These are phyloP conservation scores for Pocillopora damicornis DNA, from an alignment of 64 coral and sea anemone species.

Conservation along the genomic window DNA sequence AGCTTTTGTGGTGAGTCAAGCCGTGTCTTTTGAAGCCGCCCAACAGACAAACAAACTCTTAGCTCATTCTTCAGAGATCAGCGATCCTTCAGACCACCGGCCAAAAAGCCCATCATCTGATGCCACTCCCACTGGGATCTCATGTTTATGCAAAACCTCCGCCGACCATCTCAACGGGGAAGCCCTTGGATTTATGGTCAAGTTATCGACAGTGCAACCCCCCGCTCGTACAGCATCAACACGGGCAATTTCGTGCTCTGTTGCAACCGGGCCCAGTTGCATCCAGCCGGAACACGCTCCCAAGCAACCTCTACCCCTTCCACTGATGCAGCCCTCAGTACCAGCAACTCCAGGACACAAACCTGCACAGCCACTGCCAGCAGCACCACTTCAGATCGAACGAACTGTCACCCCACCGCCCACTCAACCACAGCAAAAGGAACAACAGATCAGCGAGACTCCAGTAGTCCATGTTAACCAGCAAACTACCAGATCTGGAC, in stretches of 20 bases:
- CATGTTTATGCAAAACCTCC: slow-evolving; percentile 38
- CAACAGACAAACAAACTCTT: slow-evolving; percentile 42
- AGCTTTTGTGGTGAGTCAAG: slow-evolving; percentile 37
- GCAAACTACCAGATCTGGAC: neutral
- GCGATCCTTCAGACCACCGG: no score
- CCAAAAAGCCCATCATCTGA: neutral
- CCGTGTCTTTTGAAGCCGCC: slow-evolving; percentile 36
- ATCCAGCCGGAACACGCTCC: slow-evolving; percentile 2
- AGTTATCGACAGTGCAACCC: neutral
- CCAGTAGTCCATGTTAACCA: neutral
- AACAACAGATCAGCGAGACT: neutral
- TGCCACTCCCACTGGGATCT: slow-evolving; percentile 16
- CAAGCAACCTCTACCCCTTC: neutral
- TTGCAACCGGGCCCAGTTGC: slow-evolving; percentile 19
- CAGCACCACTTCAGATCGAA: neutral
- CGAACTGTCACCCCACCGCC: neutral
- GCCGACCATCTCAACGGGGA: slow-evolving; percentile 1
- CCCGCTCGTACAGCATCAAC: slow-evolving; percentile 12
- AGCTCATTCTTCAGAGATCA: neutral
- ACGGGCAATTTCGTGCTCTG: neutral
- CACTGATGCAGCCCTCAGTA: slow-evolving; percentile 6
- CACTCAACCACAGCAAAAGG: neutral
- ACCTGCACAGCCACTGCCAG: neutral
- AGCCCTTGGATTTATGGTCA: slow-evolving; percentile 29
- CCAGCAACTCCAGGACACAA: neutral